Percentiles rank a stretch among this genome's conserved stretches.
These are phyloP conservation scores for Brachionus rubens DNA, from an alignment of 1,140 invertebrate genomes.

Conservation along the genomic window DNA sequence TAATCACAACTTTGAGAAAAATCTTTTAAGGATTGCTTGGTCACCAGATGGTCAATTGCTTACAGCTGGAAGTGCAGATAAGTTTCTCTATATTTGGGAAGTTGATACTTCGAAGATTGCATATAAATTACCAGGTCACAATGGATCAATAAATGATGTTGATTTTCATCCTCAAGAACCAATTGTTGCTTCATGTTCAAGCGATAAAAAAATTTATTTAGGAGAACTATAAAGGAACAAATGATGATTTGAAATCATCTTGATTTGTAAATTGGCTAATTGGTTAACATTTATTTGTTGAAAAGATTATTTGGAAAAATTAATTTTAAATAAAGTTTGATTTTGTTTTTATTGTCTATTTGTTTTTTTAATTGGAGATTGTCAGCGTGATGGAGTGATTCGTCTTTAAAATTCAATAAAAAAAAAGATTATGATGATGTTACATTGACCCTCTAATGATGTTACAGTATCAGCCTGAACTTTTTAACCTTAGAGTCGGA, in stretches of 20 bases:
- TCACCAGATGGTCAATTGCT: constrained; percentile 75
- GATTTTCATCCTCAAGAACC: constrained; percentile 93
- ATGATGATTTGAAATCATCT: not conserved
- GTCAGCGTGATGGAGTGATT: too few species aligned
- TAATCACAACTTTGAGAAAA: constrained; percentile 98
- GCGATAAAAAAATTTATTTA: constrained; percentile 90
- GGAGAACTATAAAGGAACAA: constrained; percentile 77
- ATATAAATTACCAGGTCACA: constrained; percentile 96
- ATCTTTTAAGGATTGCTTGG: constrained; percentile 81
- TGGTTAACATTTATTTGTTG: not conserved
- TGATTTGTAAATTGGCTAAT: constrained; percentile 44
- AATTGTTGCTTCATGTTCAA: constrained; percentile 87
- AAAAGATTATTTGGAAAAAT: constrained; percentile 12
- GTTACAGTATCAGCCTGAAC: too few species aligned
- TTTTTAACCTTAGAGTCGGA: too few species aligned
- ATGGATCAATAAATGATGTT: constrained; percentile 92
- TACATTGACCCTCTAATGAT: too few species aligned
- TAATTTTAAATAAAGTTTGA: too few species aligned
- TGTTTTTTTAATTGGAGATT: too few species aligned
- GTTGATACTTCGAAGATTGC: constrained; percentile 78
- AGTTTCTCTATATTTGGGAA: constrained; percentile 95
- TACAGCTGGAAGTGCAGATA: constrained; percentile 85
- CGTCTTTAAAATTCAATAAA: too few species aligned
- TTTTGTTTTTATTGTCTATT: too few species aligned
- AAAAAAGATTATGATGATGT: too few species aligned